Evolutionary conservation across 1,140 invertebrate species (phyloP), one percentile per base, ranked within the genome.

Genomic region (Calycopis cecrops): DNA sequence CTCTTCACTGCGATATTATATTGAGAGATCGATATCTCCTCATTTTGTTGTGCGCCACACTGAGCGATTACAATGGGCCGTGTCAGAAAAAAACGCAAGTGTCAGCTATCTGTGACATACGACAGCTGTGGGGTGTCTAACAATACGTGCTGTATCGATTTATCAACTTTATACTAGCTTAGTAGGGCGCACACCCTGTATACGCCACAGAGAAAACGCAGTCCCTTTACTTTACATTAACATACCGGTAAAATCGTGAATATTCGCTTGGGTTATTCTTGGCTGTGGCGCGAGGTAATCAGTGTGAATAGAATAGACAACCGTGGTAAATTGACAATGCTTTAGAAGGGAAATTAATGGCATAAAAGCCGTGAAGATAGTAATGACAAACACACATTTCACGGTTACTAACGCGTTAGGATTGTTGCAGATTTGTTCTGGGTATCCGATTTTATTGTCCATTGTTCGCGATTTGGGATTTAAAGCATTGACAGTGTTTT

Each of bases 371-470:
- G 73, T 80, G 76, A 77, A 77, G 72, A 73, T 60, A 71, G 64
- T 72, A 75, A 78, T 79, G 73, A 78, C 79, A 83, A 85, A 85
- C 76, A 85, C 59, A 66, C 69, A 79, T 85, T 85, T 83, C 72
- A 83, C 73, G 79, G 58, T 76, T 34, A 48, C 59, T 60, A 67
- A 73, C 69, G 65, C 57, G 65, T 64, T 63, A 66, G 67, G 65
- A 70, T 76, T 79, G 70, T 73, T 63, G 76, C 66, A 61, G 68
- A 81, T 82, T 83, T 72, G 71, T 71, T 75, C 67, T 62, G 71
- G 77, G 67, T 69, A 56, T 71, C 60, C 54, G 59, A 57, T 59
- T 59, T 67, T 38, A 62, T 67, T 64, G 57, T 57, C 52, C 40
- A 57, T 66, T 61, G 57, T 53, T 47, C 55, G 40, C 33, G 38